Evolutionary conservation across 2,888 invertebrate species (phyloP), one percentile per base, ranked within the genome.

Genomic region (Deilephila elpenor): DNA sequence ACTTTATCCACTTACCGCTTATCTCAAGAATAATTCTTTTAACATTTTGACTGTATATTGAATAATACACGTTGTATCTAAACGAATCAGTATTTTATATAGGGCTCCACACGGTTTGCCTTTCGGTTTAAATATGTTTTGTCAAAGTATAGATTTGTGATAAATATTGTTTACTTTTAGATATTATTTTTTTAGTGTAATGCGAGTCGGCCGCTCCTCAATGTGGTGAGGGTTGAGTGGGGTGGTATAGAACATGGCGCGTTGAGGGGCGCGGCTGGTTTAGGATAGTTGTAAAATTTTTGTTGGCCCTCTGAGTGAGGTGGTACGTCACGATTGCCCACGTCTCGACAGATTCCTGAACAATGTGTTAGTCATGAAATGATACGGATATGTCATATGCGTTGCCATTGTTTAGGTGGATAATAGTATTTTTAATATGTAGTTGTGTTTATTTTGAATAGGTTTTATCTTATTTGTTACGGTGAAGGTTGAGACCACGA

Each of bases 391-490:
- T 88, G 89, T 91, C 89, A 89, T 89, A 90, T 87, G 88, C 90
- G 92, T 93, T 93, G 93, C 93, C 93, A 93, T 93, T 92, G 91
- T 91, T 90, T 90, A 91, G 90, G 87, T 90, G 79, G 86, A 80
- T 91, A 89, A 87, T 83, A 81, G 79, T 86, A 83, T 85, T 85
- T 85, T 72, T 72, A 72, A 64, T 56, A 56, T 85, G 84, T 86
- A 85, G 82, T 86, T 85, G 84, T 82, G 83, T 87, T 87, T 84
- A 80, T 85, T 82, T 84, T 79, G 81, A 86, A 86, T 88, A 88
- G 84, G 85, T 87, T 89, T 84, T 88, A 87, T 87, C 85, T 84
- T 83, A 82, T 89, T 88, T 86, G 86, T 82, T 75, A 83, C 73
- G 87, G 87, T 86, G 84, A 81, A 76, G 86, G 85, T 82, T 71